Percentiles rank a stretch among this genome's conserved stretches.
These are phyloP conservation scores for Clarias pachynema DNA, from an alignment of 2,797 vertebrate species.

Conservation along the genomic window DNA sequence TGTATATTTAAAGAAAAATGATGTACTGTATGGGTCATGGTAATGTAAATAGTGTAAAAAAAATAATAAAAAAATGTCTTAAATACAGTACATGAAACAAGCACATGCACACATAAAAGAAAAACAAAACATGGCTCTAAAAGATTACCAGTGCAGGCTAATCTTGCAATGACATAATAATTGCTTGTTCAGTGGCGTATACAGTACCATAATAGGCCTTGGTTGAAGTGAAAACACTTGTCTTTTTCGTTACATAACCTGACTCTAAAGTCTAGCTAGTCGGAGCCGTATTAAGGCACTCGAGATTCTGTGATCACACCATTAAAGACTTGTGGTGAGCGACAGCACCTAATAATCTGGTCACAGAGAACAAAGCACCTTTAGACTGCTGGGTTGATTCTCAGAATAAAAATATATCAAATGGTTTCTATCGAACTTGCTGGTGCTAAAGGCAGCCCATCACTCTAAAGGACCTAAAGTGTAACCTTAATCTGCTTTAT, in stretches of 20 bases:
- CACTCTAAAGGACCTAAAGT: conserved; percentile 17
- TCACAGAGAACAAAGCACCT: conserved; percentile 57
- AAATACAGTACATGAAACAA: background rate
- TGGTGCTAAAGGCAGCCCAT: conserved; percentile 40
- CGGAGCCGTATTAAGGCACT: conserved; percentile 64
- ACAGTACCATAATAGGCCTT: conserved; percentile 42
- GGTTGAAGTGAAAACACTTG: conserved; percentile 32
- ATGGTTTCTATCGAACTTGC: conserved; percentile 33
- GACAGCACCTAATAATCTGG: conserved; percentile 52
- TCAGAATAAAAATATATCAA: conserved; percentile 43
- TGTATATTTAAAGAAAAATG: background rate
- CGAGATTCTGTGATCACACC: conserved; percentile 52
- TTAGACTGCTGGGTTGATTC: conserved; percentile 43
- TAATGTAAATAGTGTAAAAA: background rate
- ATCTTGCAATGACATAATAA: conserved; percentile 19
- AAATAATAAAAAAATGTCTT: background rate
- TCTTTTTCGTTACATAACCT: conserved; percentile 26
- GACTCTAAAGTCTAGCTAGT: conserved; percentile 26
- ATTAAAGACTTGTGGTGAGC: conserved; percentile 45
- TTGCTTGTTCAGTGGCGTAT: conserved; percentile 17
- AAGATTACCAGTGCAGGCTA: background rate
- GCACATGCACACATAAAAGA: background rate
- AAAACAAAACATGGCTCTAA: background rate
- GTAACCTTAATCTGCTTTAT: conserved; percentile 12
- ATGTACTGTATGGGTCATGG: background rate